Percentiles rank a stretch among this genome's conserved stretches.
Evolutionary conservation across 2,113 vertebrate genomes (phyloP).

Genomic region (Dasyurus viverrinus): DNA sequence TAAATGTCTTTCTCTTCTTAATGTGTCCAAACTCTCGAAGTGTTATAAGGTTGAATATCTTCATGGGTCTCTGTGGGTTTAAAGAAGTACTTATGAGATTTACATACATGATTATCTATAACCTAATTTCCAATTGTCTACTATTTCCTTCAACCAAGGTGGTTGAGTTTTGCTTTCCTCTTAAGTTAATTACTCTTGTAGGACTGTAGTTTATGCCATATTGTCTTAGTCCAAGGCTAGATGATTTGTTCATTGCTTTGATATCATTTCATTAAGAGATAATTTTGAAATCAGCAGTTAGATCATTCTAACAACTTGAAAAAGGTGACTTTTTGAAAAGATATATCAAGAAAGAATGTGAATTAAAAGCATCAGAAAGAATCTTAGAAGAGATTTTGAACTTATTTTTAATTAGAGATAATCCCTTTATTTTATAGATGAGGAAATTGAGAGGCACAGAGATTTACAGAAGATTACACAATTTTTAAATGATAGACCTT

Average conservation of each 20-base stretch:
- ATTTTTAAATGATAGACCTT: not conserved
- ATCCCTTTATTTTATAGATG: not conserved
- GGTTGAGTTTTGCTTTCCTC: not conserved
- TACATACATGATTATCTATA: not conserved
- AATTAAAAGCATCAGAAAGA: not conserved
- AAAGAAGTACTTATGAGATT: not conserved
- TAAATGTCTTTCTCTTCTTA: not conserved
- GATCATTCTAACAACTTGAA: not conserved
- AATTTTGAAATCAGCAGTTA: not conserved
- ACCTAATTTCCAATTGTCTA: not conserved
- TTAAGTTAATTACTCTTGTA: not conserved
- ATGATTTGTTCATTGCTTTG: not conserved
- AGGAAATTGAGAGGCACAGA: not conserved
- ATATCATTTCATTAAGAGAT: not conserved
- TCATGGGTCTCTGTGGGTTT: not conserved
- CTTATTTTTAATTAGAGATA: not conserved
- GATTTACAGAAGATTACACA: not conserved
- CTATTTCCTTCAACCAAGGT: not conserved
- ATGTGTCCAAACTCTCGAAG: not conserved
- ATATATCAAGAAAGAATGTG: not conserved
- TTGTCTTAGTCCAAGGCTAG: not conserved
- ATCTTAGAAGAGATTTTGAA: not conserved
- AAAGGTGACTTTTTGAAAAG: not conserved
- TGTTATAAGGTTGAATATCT: not conserved
- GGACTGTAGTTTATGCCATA: not conserved